These are phyloP conservation scores for Drosophila emarginata DNA, from an alignment of 2,888 invertebrate genomes.

Conservation along the genomic window DNA sequence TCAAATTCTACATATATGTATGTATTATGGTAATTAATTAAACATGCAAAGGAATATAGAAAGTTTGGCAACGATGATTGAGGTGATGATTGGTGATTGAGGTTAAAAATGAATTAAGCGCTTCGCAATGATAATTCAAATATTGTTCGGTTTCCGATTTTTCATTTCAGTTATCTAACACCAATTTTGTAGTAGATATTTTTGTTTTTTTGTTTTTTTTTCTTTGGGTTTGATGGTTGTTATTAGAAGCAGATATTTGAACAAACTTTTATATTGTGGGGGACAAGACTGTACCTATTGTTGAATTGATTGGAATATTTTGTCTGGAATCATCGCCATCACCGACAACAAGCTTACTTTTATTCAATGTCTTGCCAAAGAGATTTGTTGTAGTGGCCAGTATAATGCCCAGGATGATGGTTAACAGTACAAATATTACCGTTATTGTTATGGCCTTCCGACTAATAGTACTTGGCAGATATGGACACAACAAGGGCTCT, in stretches of 20 bases:
- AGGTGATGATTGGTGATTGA: too few species aligned
- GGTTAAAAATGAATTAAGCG: neutral
- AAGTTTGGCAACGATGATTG: neutral
- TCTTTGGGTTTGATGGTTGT: neutral
- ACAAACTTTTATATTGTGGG: slow-evolving; percentile 4
- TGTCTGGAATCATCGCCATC: slow-evolving; percentile 82
- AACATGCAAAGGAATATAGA: neutral
- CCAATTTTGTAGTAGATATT: neutral
- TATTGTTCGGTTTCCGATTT: neutral
- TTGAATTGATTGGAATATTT: slow-evolving; percentile 83
- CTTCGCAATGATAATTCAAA: neutral
- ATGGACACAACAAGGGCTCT: slow-evolving; percentile 52
- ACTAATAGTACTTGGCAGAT: slow-evolving; percentile 54
- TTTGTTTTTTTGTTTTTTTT: too few species aligned
- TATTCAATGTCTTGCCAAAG: slow-evolving; percentile 63
- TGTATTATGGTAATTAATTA: slow-evolving; percentile 1
- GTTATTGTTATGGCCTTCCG: slow-evolving; percentile 65
- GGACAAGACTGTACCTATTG: slow-evolving; percentile 81
- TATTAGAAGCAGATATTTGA: neutral
- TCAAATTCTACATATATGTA: neutral
- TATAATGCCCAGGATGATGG: slow-evolving; percentile 60
- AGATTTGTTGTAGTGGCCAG: slow-evolving; percentile 63
- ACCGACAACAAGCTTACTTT: slow-evolving; percentile 79
- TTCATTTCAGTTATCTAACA: neutral
- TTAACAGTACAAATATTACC: slow-evolving; percentile 53